A percentile compares a stretch with the other conserved stretches of the same genome.
phyloP scores from a whole-genome alignment of 64 coral and sea anemone species.

The Hydrozoanthus tunicans region DNA sequence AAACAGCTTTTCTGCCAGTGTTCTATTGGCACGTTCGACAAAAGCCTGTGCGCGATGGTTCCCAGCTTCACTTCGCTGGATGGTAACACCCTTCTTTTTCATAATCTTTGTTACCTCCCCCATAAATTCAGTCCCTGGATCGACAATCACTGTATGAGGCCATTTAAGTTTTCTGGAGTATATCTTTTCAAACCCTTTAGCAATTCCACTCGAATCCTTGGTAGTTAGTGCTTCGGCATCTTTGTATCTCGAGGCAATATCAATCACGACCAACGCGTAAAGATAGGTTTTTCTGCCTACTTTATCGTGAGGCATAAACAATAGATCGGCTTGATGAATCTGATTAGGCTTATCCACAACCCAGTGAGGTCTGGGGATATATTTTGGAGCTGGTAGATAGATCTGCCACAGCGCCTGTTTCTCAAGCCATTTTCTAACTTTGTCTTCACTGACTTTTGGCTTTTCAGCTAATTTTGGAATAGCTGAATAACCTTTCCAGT shows the following conservation, averaged over 20 bases:
- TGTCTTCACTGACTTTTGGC: not conserved
- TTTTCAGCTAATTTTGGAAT: conserved; percentile 16
- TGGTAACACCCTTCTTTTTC: conserved; percentile 20
- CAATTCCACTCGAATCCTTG: conserved; percentile 23
- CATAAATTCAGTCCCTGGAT: conserved; percentile 70
- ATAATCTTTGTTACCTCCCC: conserved; percentile 47
- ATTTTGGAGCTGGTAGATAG: too few species aligned
- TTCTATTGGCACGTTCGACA: not conserved
- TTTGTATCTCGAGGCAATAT: not conserved
- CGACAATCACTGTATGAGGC: conserved; percentile 46
- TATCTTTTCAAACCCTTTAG: conserved; percentile 37
- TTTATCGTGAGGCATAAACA: conserved; percentile 64
- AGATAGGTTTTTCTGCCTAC: conserved; percentile 53
- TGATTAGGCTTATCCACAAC: too few species aligned
- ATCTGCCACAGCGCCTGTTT: conserved; percentile 34
- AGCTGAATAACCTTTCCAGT: conserved; percentile 37
- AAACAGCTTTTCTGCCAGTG: not conserved
- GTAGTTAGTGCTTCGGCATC: conserved; percentile 64
- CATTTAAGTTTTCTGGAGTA: conserved; percentile 57
- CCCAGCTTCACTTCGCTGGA: too few species aligned
- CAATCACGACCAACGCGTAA: conserved; percentile 53
- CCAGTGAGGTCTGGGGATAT: too few species aligned
- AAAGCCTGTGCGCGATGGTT: too few species aligned
- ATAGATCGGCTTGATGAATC: not conserved
- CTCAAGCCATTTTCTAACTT: not conserved